Evolutionary conservation across 2,888 invertebrate species (phyloP), one percentile per base, ranked within the genome.

Genomic region (Clepsis dumicolana): DNA sequence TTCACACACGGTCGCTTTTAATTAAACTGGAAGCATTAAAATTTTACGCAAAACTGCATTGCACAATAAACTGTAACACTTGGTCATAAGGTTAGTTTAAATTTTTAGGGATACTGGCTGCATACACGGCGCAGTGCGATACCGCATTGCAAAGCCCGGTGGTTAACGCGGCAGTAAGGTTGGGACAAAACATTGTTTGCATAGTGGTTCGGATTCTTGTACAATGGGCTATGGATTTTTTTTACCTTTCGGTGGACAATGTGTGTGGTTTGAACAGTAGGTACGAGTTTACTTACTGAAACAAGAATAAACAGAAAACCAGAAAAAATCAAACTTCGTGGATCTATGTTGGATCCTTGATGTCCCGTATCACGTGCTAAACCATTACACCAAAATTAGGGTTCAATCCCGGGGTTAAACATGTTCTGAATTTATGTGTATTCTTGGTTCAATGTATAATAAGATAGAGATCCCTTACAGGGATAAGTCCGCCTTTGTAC

Each of bases 91-190:
- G 35, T 48, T 61, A 16, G 16, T 44, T 44, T 61, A 50, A 18
- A 54, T 24, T 54, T 29, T 61, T 54, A 44, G 61, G 72, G 74
- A 76, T 74, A 73, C 73, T 68, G 59, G 56, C 61, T 62, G 70
- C 70, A 72, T 63, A 72, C 71, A 61, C 61, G 71, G 72, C 82
- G 81, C 85, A 84, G 73, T 84, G 85, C 79, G 83, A 73, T 79
- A 79, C 76, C 79, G 82, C 80, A 82, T 81, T 74, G 75, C 78
- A 62, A 73, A 73, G 35, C 21, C 59, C 27, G 14, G 65, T 41
- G 50, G 52, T 52, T 5, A 7, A 18, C 16, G 24, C 41, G 32
- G 8, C n/a, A 8, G n/a, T 8, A n/a, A 5, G 16, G 27, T n/a
- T 60, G 32, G 60, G 41, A 65, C 60, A 65, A 65, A 61, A 60